A percentile compares a stretch with the other conserved stretches of the same genome.
These are phyloP conservation scores for Rynchops niger DNA, from an alignment of 2,113 vertebrate genomes.

Conservation along the genomic window DNA sequence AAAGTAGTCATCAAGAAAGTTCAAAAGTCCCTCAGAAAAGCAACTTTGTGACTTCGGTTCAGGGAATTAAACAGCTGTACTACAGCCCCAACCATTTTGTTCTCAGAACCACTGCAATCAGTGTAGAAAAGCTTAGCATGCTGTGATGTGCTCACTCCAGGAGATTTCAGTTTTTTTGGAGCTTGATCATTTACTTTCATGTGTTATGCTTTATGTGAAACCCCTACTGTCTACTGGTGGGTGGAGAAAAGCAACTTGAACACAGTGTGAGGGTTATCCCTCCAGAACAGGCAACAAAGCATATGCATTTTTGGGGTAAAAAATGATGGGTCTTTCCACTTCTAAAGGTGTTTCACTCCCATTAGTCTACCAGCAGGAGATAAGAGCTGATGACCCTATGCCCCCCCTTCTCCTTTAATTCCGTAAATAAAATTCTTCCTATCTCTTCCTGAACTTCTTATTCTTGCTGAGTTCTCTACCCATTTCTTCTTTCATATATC, in stretches of 20 bases:
- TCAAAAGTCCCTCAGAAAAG: not conserved
- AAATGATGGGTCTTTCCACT: not conserved
- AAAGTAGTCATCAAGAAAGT: not conserved
- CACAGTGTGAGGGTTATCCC: not conserved
- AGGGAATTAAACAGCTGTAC: not conserved
- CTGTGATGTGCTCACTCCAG: not conserved
- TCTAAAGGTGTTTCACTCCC: not conserved
- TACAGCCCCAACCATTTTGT: accelerated
- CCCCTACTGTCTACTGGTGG: not conserved
- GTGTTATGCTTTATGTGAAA: not conserved
- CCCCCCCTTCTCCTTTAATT: not conserved
- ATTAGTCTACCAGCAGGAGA: not conserved
- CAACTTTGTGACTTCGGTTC: not conserved
- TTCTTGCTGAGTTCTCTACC: not conserved
- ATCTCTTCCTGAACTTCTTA: not conserved
- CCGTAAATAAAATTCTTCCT: not conserved
- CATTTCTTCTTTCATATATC: not conserved
- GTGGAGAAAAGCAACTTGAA: not conserved
- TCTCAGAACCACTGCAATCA: not conserved
- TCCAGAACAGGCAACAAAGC: not conserved
- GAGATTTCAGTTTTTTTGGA: not conserved
- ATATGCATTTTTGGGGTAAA: not conserved
- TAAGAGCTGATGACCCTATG: not conserved
- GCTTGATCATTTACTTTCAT: not conserved
- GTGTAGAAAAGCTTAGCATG: not conserved